A percentile compares a stretch with the other conserved stretches of the same genome.
These are phyloP conservation scores for Petaurus breviceps DNA, from an alignment of 2,113 vertebrate genomes.

Conservation along the genomic window DNA sequence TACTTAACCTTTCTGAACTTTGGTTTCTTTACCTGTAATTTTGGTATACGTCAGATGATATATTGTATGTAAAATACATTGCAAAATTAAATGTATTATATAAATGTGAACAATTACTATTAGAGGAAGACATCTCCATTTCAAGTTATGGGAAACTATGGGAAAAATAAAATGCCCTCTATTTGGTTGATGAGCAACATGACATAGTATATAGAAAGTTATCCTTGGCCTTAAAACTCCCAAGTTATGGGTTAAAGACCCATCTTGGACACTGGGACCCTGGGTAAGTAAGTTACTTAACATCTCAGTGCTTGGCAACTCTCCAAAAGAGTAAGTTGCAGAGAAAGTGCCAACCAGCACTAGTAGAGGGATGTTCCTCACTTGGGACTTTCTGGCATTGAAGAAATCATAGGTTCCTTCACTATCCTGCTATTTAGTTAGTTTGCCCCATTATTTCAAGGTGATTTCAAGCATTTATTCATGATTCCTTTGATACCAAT, in stretches of 20 bases:
- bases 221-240: background rate
- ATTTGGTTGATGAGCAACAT: background rate
- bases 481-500: background rate
- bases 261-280: background rate
- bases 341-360: background rate
- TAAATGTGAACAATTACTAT: background rate
- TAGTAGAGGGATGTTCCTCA: background rate
- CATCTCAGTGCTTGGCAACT: background rate
- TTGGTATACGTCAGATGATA: background rate
- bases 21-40: background rate
- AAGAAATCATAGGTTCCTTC: background rate
- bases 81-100: background rate
- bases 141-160: background rate
- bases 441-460: background rate
- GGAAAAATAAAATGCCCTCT: background rate
- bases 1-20: background rate
- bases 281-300: background rate
- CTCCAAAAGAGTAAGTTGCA: background rate
- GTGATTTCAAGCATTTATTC: background rate
- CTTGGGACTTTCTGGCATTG: background rate
- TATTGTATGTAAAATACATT: background rate
- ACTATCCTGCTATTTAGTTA: background rate
- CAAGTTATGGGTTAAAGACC: background rate
- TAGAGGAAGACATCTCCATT: background rate
- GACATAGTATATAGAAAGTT: background rate